Base-by-base conservation (phyloP, 1,140 invertebrate species). In the Pristionchus pacificus region DNA sequence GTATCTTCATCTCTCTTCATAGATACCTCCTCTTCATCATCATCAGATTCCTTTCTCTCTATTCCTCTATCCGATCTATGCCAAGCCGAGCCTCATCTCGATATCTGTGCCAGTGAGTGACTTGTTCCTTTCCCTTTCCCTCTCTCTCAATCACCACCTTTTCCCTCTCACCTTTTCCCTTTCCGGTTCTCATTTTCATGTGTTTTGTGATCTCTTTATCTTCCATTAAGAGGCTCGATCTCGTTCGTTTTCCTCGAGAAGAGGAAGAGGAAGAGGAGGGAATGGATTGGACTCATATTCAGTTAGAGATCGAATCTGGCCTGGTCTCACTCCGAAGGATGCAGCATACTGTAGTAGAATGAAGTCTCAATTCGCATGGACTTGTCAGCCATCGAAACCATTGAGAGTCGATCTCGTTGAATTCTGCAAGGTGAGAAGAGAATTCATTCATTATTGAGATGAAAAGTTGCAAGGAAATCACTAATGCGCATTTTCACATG, bases 361-460 rank as follows among this genome's bases (percentile, higher is more conserved):
- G 76, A 68, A 61, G 15, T 67, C 49, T 38, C 69, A 68, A 32
- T 77, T 77, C 29, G 70, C 70, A n/a, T 77, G 68, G 30, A 77
- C 76, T 0, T 77, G 76, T 60, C 70, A 73, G 28, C 76, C 76
- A n/a, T 77, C 74, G 25, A 77, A 77, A 30, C 74, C 74, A 30
- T 57, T 77, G 1, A n/a, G 76, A 32, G 60, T 76, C 19, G 76
- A 77, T 76, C 68, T 77, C 58, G 76, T 77, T 25, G 74, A 77
- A 58, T 77, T 77, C 58, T 77, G 76, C 32, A 75, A 77, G 65
- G 75, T 75, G 2, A 32, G 58, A n/a, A n/a, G n/a, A n/a, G 13
- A 15, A 15, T 14, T 62, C 28, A 15, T 57, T n/a, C 15, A 57
- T 15, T 57, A n/a, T 57, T 57, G 55, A 57, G 55, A n/a, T 57